A percentile compares a stretch with the other conserved stretches of the same genome.
These are phyloP conservation scores for Poeciliopsis gracilis DNA, from an alignment of 2,797 vertebrate genomes.

Conservation along the genomic window DNA sequence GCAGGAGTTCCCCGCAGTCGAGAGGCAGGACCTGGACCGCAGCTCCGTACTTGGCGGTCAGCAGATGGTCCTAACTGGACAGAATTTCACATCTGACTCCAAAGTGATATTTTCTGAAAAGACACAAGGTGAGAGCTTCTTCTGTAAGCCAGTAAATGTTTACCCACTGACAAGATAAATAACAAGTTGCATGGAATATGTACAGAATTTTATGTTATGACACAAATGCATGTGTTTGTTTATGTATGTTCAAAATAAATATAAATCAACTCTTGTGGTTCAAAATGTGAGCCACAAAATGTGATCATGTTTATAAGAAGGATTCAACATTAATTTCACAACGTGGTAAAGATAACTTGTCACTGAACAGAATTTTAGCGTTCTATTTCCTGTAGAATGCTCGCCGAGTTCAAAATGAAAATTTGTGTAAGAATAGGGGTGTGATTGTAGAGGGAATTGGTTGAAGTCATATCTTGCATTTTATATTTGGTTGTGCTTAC, in stretches of 20 bases:
- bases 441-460: background rate
- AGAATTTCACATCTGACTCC: constrained; percentile 94
- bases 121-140: constrained; percentile 84
- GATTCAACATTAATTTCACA: no score
- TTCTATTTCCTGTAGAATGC: background rate
- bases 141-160: background rate
- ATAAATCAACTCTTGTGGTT: background rate
- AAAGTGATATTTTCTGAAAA: constrained; percentile 96
- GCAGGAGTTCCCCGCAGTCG: constrained; percentile 92
- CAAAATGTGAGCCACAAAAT: background rate
- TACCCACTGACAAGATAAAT: background rate
- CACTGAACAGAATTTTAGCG: background rate
- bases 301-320: background rate
- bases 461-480: background rate
- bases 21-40: constrained; percentile 89
- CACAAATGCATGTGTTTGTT: background rate
- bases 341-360: background rate
- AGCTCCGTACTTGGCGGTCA: constrained; percentile 91
- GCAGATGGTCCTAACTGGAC: constrained; percentile 95
- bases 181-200: background rate
- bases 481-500: background rate
- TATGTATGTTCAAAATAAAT: background rate
- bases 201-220: no score
- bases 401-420: background rate
- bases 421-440: background rate